A percentile compares a stretch with the other conserved stretches of the same genome.
These are phyloP conservation scores for Drosophila sproati DNA, from an alignment of 1,140 invertebrate genomes.

Conservation along the genomic window DNA sequence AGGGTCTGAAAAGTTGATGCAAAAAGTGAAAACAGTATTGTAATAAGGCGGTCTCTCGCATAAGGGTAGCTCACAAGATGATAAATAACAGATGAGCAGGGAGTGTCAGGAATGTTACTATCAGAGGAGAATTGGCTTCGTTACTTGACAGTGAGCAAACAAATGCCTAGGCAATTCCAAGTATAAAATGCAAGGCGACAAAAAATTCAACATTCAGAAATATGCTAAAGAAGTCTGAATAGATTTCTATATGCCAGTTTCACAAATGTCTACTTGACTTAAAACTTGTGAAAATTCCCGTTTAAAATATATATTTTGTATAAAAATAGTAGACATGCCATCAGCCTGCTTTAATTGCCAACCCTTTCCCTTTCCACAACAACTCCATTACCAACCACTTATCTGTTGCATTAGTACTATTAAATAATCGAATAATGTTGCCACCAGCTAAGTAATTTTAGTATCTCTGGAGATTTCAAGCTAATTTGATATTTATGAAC, in stretches of 20 bases:
- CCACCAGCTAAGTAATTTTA: background rate
- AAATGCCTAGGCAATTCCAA: constrained; percentile 19
- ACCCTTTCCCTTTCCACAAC: background rate
- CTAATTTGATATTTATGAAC: background rate
- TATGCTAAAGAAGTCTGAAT: too few species aligned
- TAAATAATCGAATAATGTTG: background rate
- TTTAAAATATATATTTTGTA: too few species aligned
- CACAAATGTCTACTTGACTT: too few species aligned
- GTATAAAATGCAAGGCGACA: constrained; percentile 50
- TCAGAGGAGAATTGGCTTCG: constrained; percentile 27
- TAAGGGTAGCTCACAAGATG: constrained; percentile 50
- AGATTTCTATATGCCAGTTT: too few species aligned
- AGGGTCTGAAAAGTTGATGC: constrained; percentile 19
- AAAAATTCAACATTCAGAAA: background rate
- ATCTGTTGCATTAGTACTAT: background rate
- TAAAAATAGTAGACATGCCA: too few species aligned
- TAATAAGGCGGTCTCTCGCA: background rate
- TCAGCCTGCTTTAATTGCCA: background rate
- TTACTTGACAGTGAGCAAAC: constrained; percentile 71
- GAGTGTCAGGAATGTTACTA: constrained; percentile 59
- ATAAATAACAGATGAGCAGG: constrained; percentile 79
- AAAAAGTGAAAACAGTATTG: constrained; percentile 10
- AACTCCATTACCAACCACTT: background rate
- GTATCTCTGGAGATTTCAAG: background rate
- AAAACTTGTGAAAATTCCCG: too few species aligned